A percentile compares a stretch with the other conserved stretches of the same genome.
These are phyloP conservation scores for Protobothrops mucrosquamatus DNA, from an alignment of 2,113 vertebrate genomes.

Conservation along the genomic window DNA sequence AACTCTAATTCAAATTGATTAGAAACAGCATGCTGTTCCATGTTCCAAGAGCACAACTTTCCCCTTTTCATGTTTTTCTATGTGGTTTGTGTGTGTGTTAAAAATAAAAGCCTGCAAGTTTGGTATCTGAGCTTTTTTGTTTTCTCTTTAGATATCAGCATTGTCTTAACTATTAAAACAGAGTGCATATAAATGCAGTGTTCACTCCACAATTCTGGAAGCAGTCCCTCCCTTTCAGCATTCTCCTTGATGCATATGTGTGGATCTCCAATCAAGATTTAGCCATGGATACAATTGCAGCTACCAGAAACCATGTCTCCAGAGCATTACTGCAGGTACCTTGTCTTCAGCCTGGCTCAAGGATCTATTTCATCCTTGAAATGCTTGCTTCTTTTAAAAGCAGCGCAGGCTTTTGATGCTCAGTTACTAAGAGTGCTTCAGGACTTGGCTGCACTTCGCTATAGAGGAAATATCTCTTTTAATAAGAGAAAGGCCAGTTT, in stretches of 20 bases:
- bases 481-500: conserved; percentile 10
- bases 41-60: neutral
- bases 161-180: neutral
- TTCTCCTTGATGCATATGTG: neutral
- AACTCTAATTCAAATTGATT: neutral
- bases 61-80: neutral
- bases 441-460: neutral
- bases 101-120: neutral
- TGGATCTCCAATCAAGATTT: neutral
- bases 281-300: neutral
- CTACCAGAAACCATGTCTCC: neutral
- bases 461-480: neutral
- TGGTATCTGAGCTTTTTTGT: neutral
- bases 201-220: neutral
- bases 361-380: neutral
- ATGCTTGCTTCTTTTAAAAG: neutral
- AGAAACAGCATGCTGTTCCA: neutral
- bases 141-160: neutral
- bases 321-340: neutral
- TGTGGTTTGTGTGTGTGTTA: neutral
- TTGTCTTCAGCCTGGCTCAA: neutral
- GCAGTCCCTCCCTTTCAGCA: neutral
- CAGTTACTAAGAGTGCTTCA: neutral
- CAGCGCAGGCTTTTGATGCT: neutral
- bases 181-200: neutral